Base-by-base conservation (phyloP, 92 coral and sea anemone species). In the Pocillopora meandrina region DNA sequence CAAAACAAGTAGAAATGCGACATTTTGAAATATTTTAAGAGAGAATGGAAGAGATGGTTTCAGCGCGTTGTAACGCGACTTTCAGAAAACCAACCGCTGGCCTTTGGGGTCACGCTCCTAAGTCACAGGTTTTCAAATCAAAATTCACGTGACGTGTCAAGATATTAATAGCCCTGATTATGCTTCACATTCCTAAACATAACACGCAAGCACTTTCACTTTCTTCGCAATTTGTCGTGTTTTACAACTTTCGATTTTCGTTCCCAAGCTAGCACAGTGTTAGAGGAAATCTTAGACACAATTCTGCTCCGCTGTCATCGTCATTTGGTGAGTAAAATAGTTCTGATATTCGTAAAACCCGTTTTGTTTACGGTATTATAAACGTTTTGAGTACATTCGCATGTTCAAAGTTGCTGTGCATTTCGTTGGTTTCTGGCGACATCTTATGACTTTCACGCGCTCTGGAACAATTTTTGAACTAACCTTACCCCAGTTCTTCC, bases 111-210 rank as follows among this genome's bases (percentile, higher is more conserved):
- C 74, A 13, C 52, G 56, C 52, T 26, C 52, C 52, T 42, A 3
- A 3, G 52, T 42, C 52, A 3, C 52, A 42, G 52, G 8, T 3
- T 42, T 70, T 19, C 4, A 34, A 13, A 81, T 57, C 15, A 61
- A 81, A 59, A 71, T 69, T 56, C 78, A 12, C 19, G 61, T 81
- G 70, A 81, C 77, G 77, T 71, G 42, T 60, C 77, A 71, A 31
- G 60, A 65, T 71, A 80, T 80, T 76, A 80, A 81, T 71, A 81
- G 17, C 60, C 52, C 52, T 3, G 4, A 42, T 42, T 42, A 42
- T 42, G 52, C 4, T 42, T 21, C 1, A 17, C 85, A 81, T 81
- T 81, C 77, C 77, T 71, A n/a, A 36, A 58, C 35, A 34, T 49
- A 9, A 35, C 52, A 35, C 36, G 52, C 59, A 71, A 12, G 77